Base-by-base conservation (phyloP, 2,797 vertebrate species). In the Petrocephalus sullivani region DNA sequence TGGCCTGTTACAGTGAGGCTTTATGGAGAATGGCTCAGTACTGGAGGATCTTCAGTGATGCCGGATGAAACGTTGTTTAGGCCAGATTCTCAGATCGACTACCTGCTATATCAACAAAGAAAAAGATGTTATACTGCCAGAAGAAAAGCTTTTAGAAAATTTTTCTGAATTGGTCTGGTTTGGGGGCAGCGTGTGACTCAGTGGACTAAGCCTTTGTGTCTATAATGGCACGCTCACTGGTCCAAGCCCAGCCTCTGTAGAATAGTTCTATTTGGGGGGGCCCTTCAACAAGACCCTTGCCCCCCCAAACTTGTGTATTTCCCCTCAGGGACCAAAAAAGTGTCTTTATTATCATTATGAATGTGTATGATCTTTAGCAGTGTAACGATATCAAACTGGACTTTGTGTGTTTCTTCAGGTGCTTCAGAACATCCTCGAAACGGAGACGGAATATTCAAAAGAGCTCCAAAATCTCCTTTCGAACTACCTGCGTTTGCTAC, bases 361-460 rank as follows among this genome's bases (percentile, higher is more conserved):
- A 21, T n/a, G 75, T 8, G 3, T 81, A 16, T 81, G 37, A 49
- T 41, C 37, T 49, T 49, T 49, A 10, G 75, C 41, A 49, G 8
- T 33, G 19, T 49, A 81, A 75, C 37, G 19, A 46, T 49, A 14
- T 81, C 37, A 41, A 81, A 6, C 75, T n/a, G 75, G 75, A 14
- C 75, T 81, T 49, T 84, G 81, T 8, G 21, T 53, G n/a, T 84
- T 23, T 84, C 51, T 54, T 84, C 93, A 99, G 98, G 98, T 99
- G 92, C 96, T 99, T 86, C 98, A 99, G 93, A 99, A 99, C 94
- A 99, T 99, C 94, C 94, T 99, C 93, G 98, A 99, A 94, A 97
- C 97, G 89, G 98, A 99, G 94, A 97, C 94, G 12, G 98, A 99
- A 90, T 99, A 98, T 92, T 97, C 97, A 19, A 97, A 98, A 92